Conservation (phyloP, 1,140 invertebrate species). For the Ceratosolen fusciceps region DNA sequence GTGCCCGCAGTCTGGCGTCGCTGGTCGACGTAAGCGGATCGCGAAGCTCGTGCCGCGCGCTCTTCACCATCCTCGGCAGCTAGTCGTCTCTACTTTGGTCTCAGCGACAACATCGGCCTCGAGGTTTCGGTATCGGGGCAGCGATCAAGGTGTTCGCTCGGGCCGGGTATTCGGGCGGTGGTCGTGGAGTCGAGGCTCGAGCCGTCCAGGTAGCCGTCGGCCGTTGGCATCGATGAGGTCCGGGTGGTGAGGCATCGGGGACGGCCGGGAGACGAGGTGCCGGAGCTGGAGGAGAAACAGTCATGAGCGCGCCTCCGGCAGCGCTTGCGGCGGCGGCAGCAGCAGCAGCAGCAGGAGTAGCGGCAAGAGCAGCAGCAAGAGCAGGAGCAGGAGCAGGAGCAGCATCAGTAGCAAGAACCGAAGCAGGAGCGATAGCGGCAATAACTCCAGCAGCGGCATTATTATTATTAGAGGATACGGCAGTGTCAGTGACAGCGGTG, state of each 20-base stretch:
- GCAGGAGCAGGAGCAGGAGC: slow-evolving; percentile 25
- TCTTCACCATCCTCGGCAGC: no score
- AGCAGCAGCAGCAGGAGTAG: slow-evolving; percentile 4
- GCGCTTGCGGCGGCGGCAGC: background rate
- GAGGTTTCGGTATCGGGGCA: background rate
- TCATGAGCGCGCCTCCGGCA: background rate
- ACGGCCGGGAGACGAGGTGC: slow-evolving; percentile 7
- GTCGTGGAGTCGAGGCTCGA: slow-evolving; percentile 38
- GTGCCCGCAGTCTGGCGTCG: slow-evolving; percentile 66
- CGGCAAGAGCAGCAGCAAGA: background rate
- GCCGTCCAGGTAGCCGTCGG: slow-evolving; percentile 5
- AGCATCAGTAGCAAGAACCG: slow-evolving; percentile 1
- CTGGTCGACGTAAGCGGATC: slow-evolving; percentile 64
- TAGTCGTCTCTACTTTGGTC: background rate
- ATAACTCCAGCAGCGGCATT: background rate
- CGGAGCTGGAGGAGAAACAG: slow-evolving; percentile 15
- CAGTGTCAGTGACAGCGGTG: background rate
- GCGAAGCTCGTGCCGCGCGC: slow-evolving; percentile 17
- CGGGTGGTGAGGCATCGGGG: background rate
- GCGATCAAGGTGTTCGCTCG: background rate
- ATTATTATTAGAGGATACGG: slow-evolving; percentile 14
- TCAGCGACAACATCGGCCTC: background rate
- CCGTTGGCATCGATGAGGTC: background rate
- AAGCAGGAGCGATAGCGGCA: background rate
- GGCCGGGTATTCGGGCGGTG: no score